These are phyloP conservation scores for Latrodectus hesperus DNA, from an alignment of 2,888 invertebrate species.

Conservation along the genomic window DNA sequence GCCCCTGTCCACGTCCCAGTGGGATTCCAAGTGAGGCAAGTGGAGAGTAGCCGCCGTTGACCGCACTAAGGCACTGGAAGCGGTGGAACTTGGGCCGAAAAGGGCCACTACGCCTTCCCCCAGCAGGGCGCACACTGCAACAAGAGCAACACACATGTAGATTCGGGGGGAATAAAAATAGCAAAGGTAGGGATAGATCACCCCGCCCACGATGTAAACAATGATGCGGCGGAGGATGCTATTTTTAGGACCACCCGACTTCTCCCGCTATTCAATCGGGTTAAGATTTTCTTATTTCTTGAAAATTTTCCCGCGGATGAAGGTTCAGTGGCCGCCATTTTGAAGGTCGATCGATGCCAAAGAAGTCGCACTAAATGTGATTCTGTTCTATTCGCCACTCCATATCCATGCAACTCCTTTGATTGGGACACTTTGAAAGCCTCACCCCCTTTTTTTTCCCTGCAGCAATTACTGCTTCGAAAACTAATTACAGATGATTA, in stretches of 20 bases:
- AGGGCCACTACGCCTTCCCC: constrained; percentile 86
- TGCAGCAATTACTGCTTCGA: too few species aligned
- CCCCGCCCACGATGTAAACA: constrained; percentile 56
- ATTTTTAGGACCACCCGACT: constrained; percentile 16
- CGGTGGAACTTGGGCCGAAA: constrained; percentile 85
- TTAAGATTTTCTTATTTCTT: constrained; percentile 26
- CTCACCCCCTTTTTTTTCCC: too few species aligned
- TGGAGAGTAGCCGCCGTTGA: constrained; percentile 88
- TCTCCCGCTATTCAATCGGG: constrained; percentile 24
- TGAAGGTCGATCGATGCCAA: constrained; percentile 21
- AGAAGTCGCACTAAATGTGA: too few species aligned
- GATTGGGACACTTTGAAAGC: too few species aligned
- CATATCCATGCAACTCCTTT: too few species aligned
- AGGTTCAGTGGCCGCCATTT: constrained; percentile 14
- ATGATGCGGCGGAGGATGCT: constrained; percentile 18
- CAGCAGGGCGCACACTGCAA: constrained; percentile 87
- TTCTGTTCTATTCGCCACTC: too few species aligned
- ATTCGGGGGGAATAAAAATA: constrained; percentile 23
- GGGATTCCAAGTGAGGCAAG: constrained; percentile 88
- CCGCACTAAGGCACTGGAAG: constrained; percentile 84
- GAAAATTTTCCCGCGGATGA: constrained; percentile 3
- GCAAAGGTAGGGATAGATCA: constrained; percentile 10
- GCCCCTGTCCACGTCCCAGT: constrained; percentile 81
- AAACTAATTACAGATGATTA: too few species aligned
- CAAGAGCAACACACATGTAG: not conserved